Evolutionary conservation across 2,888 invertebrate genomes (phyloP).

Genomic region (Euproctis similis): DNA sequence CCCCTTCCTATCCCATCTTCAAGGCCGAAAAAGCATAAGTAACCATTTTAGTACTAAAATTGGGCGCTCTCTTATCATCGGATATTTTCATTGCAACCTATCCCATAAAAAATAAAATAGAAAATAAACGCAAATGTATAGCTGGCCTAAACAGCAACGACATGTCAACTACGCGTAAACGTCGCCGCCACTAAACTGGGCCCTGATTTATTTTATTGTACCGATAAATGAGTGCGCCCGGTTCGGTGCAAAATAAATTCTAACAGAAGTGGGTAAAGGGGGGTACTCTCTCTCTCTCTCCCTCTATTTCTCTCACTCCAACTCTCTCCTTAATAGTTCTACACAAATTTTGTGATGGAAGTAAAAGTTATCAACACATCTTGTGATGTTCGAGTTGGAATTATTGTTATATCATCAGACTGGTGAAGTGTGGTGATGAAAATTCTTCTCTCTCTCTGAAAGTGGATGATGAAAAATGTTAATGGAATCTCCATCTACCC

Average conservation of each 20-base stretch:
- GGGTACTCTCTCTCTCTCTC: too few relatives aligned
- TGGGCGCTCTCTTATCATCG: too few relatives aligned
- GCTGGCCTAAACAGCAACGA: conserved; percentile 26
- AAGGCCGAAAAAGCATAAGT: too few relatives aligned
- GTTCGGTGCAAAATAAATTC: conserved; percentile 25
- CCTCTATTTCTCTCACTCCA: too few relatives aligned
- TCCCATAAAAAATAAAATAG: not conserved
- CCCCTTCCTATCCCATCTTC: too few relatives aligned
- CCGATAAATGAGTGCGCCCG: conserved; percentile 46
- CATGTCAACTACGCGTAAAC: conserved; percentile 41
- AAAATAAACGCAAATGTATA: conserved; percentile 10
- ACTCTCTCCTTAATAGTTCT: conserved; percentile 3
- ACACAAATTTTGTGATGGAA: conserved; percentile 2
- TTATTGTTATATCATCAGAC: conserved; percentile 3
- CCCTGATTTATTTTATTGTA: conserved; percentile 44
- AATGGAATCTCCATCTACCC: too few relatives aligned
- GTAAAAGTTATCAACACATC: conserved; percentile 4
- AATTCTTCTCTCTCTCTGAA: too few relatives aligned
- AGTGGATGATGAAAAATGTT: too few relatives aligned
- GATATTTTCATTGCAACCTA: not conserved
- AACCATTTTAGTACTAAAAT: too few relatives aligned
- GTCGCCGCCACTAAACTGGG: conserved; percentile 37
- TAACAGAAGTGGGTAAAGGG: too few relatives aligned
- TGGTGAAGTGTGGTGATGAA: not conserved
- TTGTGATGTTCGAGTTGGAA: conserved; percentile 2